A percentile compares a stretch with the other conserved stretches of the same genome.
Conservation (phyloP, 2,888 invertebrate species). For the Heliconius sara region DNA sequence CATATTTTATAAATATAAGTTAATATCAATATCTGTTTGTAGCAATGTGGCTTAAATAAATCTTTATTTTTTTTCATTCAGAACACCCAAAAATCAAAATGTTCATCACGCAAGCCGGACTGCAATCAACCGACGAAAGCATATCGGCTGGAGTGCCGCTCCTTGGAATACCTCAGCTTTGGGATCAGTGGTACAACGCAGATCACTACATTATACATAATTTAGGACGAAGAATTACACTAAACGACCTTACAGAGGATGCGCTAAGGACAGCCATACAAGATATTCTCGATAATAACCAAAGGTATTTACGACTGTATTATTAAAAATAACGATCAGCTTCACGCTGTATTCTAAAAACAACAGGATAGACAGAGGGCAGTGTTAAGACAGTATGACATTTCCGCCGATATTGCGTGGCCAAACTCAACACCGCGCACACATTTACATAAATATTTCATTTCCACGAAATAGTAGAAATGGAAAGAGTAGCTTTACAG, state of each 20-base stretch:
- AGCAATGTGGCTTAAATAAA: no score
- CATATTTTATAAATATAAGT: no score
- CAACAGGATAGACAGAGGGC: no score
- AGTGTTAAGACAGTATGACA: no score
- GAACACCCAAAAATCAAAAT: slow-evolving; percentile 70
- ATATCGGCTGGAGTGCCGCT: slow-evolving; percentile 66
- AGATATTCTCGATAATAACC: slow-evolving; percentile 49
- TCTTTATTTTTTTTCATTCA: slow-evolving; percentile 39
- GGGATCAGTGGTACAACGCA: slow-evolving; percentile 67
- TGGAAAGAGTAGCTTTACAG: no score
- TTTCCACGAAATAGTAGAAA: no score
- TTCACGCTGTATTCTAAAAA: no score
- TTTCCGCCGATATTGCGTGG: no score
- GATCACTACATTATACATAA: slow-evolving; percentile 54
- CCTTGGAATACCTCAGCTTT: slow-evolving; percentile 66
- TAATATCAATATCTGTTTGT: background rate
- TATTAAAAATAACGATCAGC: no score
- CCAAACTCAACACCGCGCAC: no score
- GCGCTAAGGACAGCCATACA: slow-evolving; percentile 53
- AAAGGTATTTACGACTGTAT: background rate
- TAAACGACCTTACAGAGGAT: slow-evolving; percentile 53
- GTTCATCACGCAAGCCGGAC: slow-evolving; percentile 69
- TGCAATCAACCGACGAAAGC: slow-evolving; percentile 72
- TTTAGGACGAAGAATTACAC: slow-evolving; percentile 58
- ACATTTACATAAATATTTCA: no score